Conservation (phyloP, 2,797 vertebrate species). For the Lithobates sylvaticus region DNA sequence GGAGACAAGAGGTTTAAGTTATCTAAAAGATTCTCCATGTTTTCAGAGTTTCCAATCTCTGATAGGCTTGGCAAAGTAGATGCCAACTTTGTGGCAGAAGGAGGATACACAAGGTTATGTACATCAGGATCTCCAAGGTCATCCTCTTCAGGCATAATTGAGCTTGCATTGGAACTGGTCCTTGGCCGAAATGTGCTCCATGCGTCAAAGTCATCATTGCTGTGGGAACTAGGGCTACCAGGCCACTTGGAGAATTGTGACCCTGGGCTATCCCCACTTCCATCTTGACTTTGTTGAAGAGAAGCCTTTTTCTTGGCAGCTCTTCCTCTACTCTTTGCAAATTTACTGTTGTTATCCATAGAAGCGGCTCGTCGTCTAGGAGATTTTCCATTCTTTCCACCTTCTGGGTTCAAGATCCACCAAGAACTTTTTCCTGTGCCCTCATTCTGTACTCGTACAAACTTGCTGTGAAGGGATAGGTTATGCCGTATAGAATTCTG, state of each 20-base stretch:
- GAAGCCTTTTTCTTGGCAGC: conserved; percentile 98
- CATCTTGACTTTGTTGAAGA: conserved; percentile 91
- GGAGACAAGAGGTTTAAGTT: conserved; percentile 97
- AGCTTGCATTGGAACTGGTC: conserved; percentile 96
- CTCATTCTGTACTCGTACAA: conserved; percentile 96
- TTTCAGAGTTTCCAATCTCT: conserved; percentile 94
- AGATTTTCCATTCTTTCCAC: conserved; percentile 96
- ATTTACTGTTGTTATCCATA: conserved; percentile 99
- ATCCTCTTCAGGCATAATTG: conserved; percentile 92
- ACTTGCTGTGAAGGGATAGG: conserved; percentile 96
- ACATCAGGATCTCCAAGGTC: conserved; percentile 91
- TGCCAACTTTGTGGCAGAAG: conserved; percentile 90
- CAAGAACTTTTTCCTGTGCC: conserved; percentile 99
- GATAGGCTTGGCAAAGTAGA: conserved; percentile 95
- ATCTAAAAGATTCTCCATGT: conserved; percentile 98
- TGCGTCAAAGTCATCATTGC: conserved; percentile 95
- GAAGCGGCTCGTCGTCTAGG: conserved; percentile 93
- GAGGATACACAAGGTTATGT: conserved; percentile 90
- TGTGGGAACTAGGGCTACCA: conserved; percentile 96
- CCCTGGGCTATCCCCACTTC: conserved; percentile 89
- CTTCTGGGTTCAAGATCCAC: conserved; percentile 99
- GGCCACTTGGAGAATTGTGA: conserved; percentile 97
- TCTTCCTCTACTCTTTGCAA: conserved; percentile 94
- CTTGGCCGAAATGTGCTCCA: conserved; percentile 96
- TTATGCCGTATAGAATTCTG: conserved; percentile 98